Conservation (phyloP, 2,113 vertebrate genomes). For the Arenaria interpres region DNA sequence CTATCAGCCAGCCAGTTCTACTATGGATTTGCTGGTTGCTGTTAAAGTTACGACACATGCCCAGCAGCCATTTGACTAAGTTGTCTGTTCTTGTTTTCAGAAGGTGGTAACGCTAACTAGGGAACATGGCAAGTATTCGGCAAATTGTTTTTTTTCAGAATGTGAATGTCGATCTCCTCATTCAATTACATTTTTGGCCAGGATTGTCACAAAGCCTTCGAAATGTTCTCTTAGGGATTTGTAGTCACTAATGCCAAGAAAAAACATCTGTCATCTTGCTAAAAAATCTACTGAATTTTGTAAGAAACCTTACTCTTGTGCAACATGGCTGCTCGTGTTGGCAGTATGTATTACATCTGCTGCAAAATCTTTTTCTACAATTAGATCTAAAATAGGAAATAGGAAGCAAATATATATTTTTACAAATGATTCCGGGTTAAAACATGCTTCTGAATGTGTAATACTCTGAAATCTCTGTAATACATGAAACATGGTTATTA, state of each 20-base stretch:
- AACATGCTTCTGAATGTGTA: background rate
- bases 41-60: background rate
- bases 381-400: background rate
- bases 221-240: background rate
- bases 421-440: background rate
- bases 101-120: background rate
- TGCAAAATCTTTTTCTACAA: background rate
- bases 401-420: background rate
- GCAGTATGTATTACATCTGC: background rate
- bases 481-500: background rate
- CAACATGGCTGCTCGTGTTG: background rate
- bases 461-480: background rate
- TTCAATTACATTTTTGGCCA: slow-evolving; percentile 16
- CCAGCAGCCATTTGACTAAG: background rate
- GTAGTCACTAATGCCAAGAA: background rate
- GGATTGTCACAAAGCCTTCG: background rate
- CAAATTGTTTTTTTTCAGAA: background rate
- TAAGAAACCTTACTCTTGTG: background rate
- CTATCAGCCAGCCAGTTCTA: background rate
- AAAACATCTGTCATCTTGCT: slow-evolving; percentile 6
- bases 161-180: background rate
- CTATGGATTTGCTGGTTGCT: background rate
- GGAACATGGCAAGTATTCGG: background rate
- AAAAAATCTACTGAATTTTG: background rate
- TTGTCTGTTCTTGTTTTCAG: background rate